Percentiles rank a stretch among this genome's conserved stretches.
phyloP scores from a whole-genome alignment of 2,888 invertebrate species.

The Pollenia angustigena region DNA sequence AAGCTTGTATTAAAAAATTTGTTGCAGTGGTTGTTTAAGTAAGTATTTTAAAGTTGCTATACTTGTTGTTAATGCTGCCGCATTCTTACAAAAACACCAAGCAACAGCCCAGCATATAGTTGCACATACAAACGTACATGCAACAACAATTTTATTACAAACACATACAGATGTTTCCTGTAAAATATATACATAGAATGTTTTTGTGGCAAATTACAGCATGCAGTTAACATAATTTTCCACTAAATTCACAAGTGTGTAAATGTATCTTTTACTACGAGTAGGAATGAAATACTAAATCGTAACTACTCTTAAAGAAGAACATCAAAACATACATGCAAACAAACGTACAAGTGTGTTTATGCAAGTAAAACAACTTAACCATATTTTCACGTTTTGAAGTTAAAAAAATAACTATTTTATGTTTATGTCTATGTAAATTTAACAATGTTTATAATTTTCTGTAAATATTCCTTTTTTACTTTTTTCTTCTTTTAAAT shows the following conservation, averaged over 20 bases:
- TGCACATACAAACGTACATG: neutral
- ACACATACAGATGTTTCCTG: conserved; percentile 44
- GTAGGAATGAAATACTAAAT: conserved; percentile 15
- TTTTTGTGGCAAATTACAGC: conserved; percentile 69
- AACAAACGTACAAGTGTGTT: neutral
- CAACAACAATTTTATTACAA: neutral
- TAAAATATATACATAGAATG: conserved; percentile 44
- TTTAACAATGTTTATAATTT: too few relatives aligned
- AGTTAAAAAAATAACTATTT: conserved; percentile 31
- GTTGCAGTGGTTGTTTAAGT: conserved; percentile 11
- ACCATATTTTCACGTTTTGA: conserved; percentile 31
- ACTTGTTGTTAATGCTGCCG: conserved; percentile 50
- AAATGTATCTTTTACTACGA: conserved; percentile 28
- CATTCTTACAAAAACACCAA: conserved; percentile 47
- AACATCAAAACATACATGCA: neutral
- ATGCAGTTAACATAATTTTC: conserved; percentile 73
- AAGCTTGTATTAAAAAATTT: conserved; percentile 20
- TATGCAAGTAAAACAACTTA: conserved; percentile 18
- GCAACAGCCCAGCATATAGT: conserved; percentile 1
- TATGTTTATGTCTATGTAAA: neutral
- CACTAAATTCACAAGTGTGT: conserved; percentile 68
- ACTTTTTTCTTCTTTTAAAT: too few relatives aligned
- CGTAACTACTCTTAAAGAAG: neutral
- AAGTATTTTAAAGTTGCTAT: conserved; percentile 25
- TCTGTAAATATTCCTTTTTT: too few relatives aligned